Conservation (phyloP, 2,797 vertebrate genomes). For the Bradypus variegatus region DNA sequence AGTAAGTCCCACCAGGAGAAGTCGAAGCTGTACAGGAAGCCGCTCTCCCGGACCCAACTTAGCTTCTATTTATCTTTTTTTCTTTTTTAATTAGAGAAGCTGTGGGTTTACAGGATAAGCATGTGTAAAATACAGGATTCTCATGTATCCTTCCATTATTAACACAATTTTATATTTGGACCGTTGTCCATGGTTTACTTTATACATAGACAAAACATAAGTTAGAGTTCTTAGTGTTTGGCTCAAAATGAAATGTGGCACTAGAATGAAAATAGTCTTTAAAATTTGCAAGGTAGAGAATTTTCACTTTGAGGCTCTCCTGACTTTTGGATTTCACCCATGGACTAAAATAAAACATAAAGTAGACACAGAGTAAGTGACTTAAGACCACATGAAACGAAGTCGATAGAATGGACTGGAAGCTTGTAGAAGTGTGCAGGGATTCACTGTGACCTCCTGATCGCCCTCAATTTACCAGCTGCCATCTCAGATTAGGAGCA, state of each 20-base stretch:
- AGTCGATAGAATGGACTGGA: neutral
- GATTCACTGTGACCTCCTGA: neutral
- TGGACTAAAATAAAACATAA: neutral
- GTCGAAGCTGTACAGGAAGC: neutral
- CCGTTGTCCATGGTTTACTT: neutral
- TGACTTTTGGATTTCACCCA: neutral
- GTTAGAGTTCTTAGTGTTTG: neutral
- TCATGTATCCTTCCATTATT: too few species aligned
- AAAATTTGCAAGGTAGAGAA: neutral
- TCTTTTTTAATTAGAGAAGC: too few species aligned
- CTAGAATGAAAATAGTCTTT: neutral
- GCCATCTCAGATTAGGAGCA: neutral
- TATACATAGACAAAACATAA: neutral
- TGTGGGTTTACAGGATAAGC: too few species aligned
- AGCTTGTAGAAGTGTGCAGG: rapidly evolving
- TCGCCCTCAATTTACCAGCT: neutral
- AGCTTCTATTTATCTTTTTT: neutral
- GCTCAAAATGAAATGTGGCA: neutral
- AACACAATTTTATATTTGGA: neutral
- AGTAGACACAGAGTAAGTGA: neutral
- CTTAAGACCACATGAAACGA: neutral
- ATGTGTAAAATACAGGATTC: too few species aligned
- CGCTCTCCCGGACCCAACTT: neutral
- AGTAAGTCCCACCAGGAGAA: neutral
- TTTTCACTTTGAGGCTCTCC: neutral